These are phyloP conservation scores for Cydia strobilella DNA, from an alignment of 1,140 invertebrate species.

Conservation along the genomic window DNA sequence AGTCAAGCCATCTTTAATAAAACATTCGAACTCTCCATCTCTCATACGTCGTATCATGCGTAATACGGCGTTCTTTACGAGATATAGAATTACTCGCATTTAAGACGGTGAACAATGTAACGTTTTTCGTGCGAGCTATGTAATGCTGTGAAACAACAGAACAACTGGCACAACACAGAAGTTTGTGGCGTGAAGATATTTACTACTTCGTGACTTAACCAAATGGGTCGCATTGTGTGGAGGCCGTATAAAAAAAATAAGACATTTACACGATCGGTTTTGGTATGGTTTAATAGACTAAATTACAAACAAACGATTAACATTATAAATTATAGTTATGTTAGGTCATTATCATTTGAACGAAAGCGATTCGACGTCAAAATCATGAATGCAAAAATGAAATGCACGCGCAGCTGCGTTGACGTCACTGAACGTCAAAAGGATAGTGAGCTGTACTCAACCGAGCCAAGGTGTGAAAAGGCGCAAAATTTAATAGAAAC, in stretches of 20 bases:
- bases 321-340: no score
- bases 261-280: no score
- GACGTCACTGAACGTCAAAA: not conserved
- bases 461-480: slow-evolving; percentile 3
- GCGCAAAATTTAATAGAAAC: slow-evolving; percentile 23
- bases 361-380: not conserved
- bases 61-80: not conserved
- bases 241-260: not conserved
- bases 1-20: not conserved
- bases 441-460: not conserved
- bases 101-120: slow-evolving; percentile 13
- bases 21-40: slow-evolving; percentile 2
- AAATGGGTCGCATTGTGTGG: not conserved
- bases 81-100: not conserved
- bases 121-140: not conserved
- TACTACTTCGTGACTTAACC: slow-evolving; percentile 10
- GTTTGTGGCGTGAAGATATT: not conserved
- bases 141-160: slow-evolving; percentile 11
- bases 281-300: no score
- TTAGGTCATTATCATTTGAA: not conserved
- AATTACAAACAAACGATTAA: no score
- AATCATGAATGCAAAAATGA: not conserved
- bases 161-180: not conserved
- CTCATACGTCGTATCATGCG: not conserved
- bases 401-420: not conserved